Conservation (phyloP, 2,888 invertebrate genomes). For the Linnaemya tessellans region DNA sequence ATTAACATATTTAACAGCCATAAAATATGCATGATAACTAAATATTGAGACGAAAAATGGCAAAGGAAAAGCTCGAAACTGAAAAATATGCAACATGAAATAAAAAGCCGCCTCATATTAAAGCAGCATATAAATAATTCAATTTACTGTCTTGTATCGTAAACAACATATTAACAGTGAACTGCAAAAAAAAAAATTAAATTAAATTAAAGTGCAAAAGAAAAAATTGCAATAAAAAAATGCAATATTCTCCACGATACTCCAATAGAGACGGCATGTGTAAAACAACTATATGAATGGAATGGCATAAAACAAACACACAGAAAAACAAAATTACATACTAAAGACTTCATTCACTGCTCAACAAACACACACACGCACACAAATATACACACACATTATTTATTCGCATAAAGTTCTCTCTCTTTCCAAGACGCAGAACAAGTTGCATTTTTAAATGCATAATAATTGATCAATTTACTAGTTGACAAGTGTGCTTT, state of each 20-base stretch:
- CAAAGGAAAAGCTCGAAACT: slow-evolving; percentile 12
- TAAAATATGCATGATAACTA: slow-evolving; percentile 65
- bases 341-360: slow-evolving; percentile 49
- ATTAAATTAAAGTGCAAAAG: slow-evolving; percentile 6
- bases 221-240: slow-evolving; percentile 70
- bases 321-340: slow-evolving; percentile 66
- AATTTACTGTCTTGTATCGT: slow-evolving; percentile 69
- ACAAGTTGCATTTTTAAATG: slow-evolving; percentile 77
- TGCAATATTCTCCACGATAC: slow-evolving; percentile 65
- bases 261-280: slow-evolving; percentile 44
- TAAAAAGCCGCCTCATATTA: slow-evolving; percentile 72
- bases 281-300: slow-evolving; percentile 24
- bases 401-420: slow-evolving; percentile 33
- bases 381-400: background rate
- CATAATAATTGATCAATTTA: slow-evolving; percentile 82
- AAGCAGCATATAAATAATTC: slow-evolving; percentile 72
- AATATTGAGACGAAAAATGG: slow-evolving; percentile 46
- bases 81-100: slow-evolving; percentile 64
- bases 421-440: slow-evolving; percentile 55
- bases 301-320: slow-evolving; percentile 58
- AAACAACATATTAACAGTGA: slow-evolving; percentile 72
- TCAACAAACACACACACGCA: background rate
- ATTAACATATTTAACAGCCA: slow-evolving; percentile 64
- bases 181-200: slow-evolving; percentile 11
- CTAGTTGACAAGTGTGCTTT: slow-evolving; percentile 76